phyloP scores from a whole-genome alignment of 2,797 vertebrate genomes.

The Ciconia nigra region DNA sequence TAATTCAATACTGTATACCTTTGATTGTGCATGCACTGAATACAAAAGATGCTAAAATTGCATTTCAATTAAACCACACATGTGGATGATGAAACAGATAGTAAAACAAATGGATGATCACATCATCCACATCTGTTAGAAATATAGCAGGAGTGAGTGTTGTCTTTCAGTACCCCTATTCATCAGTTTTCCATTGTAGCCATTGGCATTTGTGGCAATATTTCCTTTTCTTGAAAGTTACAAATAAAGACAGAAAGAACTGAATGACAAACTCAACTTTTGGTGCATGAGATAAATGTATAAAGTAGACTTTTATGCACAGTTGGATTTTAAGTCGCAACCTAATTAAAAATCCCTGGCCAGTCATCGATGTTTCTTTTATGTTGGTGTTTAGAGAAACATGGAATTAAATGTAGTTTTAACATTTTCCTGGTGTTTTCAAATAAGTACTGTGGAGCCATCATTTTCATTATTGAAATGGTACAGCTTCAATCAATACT shows the following conservation, averaged over 20 bases:
- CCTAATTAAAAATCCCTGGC: neutral
- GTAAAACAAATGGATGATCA: constrained; percentile 10
- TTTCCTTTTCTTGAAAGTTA: neutral
- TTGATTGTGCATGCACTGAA: neutral
- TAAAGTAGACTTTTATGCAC: neutral
- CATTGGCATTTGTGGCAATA: neutral
- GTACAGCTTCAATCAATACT: neutral
- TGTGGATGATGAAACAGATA: constrained; percentile 4
- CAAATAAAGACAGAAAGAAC: neutral
- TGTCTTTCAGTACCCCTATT: neutral
- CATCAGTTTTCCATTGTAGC: neutral
- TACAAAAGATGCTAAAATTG: constrained; percentile 16
- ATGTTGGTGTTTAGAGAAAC: neutral
- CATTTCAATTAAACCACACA: constrained; percentile 26
- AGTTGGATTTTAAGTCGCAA: neutral
- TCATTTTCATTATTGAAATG: neutral
- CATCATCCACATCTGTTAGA: neutral
- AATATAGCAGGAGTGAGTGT: neutral
- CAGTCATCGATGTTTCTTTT: neutral
- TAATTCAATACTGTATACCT: constrained; percentile 21
- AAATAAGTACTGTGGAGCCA: neutral
- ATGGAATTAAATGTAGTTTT: neutral
- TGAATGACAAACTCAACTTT: neutral
- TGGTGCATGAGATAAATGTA: neutral
- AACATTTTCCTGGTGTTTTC: neutral